phyloP scores from a whole-genome alignment of 2,797 vertebrate species.

The Tauraco hartlaubi region DNA sequence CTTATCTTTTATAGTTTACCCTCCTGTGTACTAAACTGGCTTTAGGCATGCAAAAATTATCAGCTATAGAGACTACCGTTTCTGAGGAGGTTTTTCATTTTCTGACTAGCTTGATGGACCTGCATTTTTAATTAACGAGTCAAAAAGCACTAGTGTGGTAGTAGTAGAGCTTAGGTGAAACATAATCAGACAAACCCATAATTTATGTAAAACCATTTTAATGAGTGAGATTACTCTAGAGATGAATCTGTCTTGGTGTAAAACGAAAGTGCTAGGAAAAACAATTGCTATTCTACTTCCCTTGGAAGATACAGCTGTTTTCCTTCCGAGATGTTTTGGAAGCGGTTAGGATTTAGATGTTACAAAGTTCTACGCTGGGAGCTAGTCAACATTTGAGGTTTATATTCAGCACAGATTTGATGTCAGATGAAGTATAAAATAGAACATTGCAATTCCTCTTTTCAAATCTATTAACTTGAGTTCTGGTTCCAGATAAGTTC shows the following conservation, averaged over 20 bases:
- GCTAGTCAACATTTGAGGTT: slow-evolving; percentile 9
- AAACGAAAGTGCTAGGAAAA: background rate
- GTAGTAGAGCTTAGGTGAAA: background rate
- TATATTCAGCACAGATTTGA: background rate
- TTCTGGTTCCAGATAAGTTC: background rate
- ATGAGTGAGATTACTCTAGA: slow-evolving; percentile 17
- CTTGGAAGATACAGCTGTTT: background rate
- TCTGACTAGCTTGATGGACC: slow-evolving; percentile 52
- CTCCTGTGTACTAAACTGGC: slow-evolving; percentile 43
- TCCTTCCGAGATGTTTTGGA: background rate
- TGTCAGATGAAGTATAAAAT: background rate
- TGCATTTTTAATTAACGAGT: slow-evolving; percentile 67
- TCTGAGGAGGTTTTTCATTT: slow-evolving; percentile 4
- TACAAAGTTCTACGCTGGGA: background rate
- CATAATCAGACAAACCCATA: background rate
- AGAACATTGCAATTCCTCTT: background rate
- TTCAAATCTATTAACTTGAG: background rate
- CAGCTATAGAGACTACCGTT: slow-evolving; percentile 9
- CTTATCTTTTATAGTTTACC: slow-evolving; percentile 60
- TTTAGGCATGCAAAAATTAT: slow-evolving; percentile 60
- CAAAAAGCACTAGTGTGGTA: background rate
- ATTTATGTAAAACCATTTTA: background rate
- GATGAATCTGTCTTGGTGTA: background rate
- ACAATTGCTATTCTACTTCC: background rate
- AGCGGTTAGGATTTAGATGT: background rate